phyloP scores from a whole-genome alignment of 2,797 vertebrate genomes.

The Sebastes variabilis region DNA sequence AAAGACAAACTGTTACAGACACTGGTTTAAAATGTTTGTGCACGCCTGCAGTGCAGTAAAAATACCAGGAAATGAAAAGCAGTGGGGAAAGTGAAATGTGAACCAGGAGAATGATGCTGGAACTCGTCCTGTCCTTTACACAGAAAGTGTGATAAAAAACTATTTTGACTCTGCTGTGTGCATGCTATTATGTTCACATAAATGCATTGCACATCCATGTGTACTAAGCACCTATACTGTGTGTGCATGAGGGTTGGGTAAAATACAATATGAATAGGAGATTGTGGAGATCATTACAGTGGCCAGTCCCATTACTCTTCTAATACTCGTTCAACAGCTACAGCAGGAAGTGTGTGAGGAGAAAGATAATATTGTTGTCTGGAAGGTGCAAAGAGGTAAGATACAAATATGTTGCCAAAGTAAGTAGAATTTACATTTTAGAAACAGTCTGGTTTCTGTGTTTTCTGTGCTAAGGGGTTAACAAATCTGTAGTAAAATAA shows the following conservation, averaged over 20 bases:
- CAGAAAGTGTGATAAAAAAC: conserved; percentile 26
- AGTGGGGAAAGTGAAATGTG: conserved; percentile 38
- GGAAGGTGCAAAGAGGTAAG: not conserved
- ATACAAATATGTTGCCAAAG: not conserved
- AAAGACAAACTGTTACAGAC: conserved; percentile 65
- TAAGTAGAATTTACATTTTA: not conserved
- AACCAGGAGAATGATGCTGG: conserved; percentile 15
- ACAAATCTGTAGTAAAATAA: not conserved
- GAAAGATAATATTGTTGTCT: not conserved
- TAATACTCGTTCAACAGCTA: not conserved
- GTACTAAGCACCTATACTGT: not conserved
- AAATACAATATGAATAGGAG: conserved; percentile 7
- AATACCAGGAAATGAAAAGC: conserved; percentile 59
- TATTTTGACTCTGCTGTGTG: not conserved
- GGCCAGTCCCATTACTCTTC: not conserved
- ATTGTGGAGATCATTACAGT: not conserved
- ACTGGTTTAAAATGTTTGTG: conserved; percentile 63
- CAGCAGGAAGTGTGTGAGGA: not conserved
- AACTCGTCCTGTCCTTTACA: conserved; percentile 8
- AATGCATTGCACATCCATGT: not conserved
- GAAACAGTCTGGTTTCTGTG: not conserved
- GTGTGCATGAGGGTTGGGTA: not conserved
- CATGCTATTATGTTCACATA: not conserved
- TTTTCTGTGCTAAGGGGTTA: not conserved
- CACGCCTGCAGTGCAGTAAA: conserved; percentile 61